Evolutionary conservation across 2,888 invertebrate genomes (phyloP), one percentile per base, ranked within the genome.

Genomic region (Agonopterix subpropinquella): DNA sequence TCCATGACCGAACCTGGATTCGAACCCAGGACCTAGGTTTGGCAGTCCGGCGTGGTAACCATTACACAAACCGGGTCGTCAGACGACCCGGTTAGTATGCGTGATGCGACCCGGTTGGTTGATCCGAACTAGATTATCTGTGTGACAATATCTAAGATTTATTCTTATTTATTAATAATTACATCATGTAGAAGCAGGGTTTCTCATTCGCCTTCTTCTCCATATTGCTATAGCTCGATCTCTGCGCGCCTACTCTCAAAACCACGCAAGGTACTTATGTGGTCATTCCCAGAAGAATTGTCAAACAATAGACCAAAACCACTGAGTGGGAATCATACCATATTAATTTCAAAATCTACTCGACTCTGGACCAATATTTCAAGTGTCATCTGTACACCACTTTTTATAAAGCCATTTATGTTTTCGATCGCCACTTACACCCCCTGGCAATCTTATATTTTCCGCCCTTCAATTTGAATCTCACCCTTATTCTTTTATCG

Each of bases 391-490:
- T 62, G 67, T 57, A 64, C 66, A 60, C 62, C 65, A 65, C 65
- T 68, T 68, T 68, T 54, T 58, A 44, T 39, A 62, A 75, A 72
- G 66, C 69, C 81, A 82, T 77, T 80, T 82, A 78, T 80, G 77
- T 80, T 77, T 76, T 76, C 77, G 70, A 79, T 77, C 77, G 72
- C 80, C 80, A 75, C 83, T 84, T 73, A 71, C 69, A 70, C 70
- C 73, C 78, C 73, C 57, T 56, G 43, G 43, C 69, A 65, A 56
- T 62, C 49, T 44, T 50, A 52, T 53, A 28, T 47, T 41, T 45
- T 48, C 49, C 44, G 10, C 10, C 10, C 1, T 0, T 0, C 13
- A 48, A 47, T 1, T n/a, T 1, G 0, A 68, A 53, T 53, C 35
- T 53, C n/a, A 48, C 44, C 65, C 52, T 62, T 77, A 67, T 36